These are phyloP conservation scores for Horisme vitalbata DNA, from an alignment of 2,888 invertebrate genomes.

Conservation along the genomic window DNA sequence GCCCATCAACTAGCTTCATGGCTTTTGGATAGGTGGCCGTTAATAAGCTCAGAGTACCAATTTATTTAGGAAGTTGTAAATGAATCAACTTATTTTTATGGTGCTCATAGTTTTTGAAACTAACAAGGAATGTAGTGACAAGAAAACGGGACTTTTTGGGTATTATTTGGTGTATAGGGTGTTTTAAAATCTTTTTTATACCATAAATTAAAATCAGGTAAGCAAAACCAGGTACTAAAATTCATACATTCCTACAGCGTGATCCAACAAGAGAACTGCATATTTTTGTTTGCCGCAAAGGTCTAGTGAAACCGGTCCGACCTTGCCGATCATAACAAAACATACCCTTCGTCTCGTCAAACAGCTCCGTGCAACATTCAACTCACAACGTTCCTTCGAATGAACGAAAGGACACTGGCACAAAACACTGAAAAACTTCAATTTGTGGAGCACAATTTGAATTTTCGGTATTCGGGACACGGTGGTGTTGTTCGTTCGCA, in stretches of 20 bases:
- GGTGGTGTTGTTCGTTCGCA: constrained; percentile 19
- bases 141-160: too few relatives aligned
- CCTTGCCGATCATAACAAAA: constrained; percentile 40
- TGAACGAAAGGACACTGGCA: constrained; percentile 22
- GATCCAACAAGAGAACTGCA: constrained; percentile 15
- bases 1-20: too few relatives aligned
- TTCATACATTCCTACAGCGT: constrained; percentile 20
- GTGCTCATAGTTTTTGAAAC: too few relatives aligned
- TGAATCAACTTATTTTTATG: too few relatives aligned
- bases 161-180: too few relatives aligned
- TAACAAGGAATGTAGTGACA: too few relatives aligned
- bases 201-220: constrained; percentile 7
- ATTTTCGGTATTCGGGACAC: constrained; percentile 38
- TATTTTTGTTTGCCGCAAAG: constrained; percentile 11
- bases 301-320: constrained; percentile 48
- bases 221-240: too few relatives aligned
- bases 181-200: not conserved
- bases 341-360: constrained; percentile 25
- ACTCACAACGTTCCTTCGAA: constrained; percentile 25
- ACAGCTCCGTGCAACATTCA: constrained; percentile 29
- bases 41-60: too few relatives aligned
- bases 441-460: constrained; percentile 24
- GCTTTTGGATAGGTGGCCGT: too few relatives aligned
- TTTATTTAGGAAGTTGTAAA: too few relatives aligned
- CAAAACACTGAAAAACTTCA: constrained; percentile 24